Base-by-base conservation (phyloP, 1,140 invertebrate species). In the Drosophila asahinai region DNA sequence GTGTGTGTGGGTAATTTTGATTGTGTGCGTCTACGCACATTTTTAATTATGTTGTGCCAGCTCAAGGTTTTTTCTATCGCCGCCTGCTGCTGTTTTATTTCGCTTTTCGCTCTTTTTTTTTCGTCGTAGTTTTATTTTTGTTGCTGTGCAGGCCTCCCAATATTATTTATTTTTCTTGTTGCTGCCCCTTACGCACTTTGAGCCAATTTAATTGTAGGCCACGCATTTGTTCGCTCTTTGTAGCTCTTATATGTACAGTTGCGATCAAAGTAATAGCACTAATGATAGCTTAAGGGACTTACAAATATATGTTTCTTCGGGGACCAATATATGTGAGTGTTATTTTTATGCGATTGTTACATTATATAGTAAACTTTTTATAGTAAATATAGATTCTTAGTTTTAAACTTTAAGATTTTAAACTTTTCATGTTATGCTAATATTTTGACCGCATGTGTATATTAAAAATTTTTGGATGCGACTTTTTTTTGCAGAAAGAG, bases 41-140 rank as follows among this genome's bases (percentile, higher is more conserved):
- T 89, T 89, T 89, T 89, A 89, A 89, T 89, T 90, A 89, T 89
- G 86, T 86, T 89, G 86, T 86, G 86, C 81, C 75, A 90, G 81
- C 86, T 86, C 79, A 86, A 90, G 86, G 82, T 91, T 90, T 87
- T 90, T 82, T 89, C 84, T 81, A 81, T 83, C 77, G 84, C 6
- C 17, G 49, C 27, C 52, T 57, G 66, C 55, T 63, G 65, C 73
- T 68, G 48, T 77, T 80, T 65, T 61, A 67, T 59, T 71, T 70
- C 30, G 59, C 49, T 52, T 17, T 52, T 52, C 9, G 54, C 54
- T 55, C 33, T 38, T 54, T 30, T 40, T 55, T 62, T 59, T 25
- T 25, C 47, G 52, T 63, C 52, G 14, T 30, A 52, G 68, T 75
- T 65, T 77, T 80, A 45, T 77, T 73, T 84, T 91, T 48, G 86